Evolutionary conservation across 2,888 invertebrate species (phyloP), one percentile per base, ranked within the genome.

Genomic region (Hermaeophaga mercurialis): DNA sequence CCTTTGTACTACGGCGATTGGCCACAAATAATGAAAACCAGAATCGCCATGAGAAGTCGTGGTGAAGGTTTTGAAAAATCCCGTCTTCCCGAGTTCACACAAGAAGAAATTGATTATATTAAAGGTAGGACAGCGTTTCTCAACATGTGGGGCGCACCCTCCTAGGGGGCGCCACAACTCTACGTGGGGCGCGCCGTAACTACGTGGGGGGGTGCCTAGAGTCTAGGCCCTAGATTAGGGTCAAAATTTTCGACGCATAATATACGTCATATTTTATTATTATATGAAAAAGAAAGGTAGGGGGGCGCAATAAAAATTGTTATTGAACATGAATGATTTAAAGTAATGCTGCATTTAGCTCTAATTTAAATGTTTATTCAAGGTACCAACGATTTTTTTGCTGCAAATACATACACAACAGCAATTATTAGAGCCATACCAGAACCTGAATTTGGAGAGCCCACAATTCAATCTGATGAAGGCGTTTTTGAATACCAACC

Each of bases 321-420:
- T n/a, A n/a, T n/a, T n/a, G n/a, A n/a, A n/a, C n/a, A n/a, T n/a
- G n/a, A n/a, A n/a, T n/a, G n/a, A n/a, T n/a, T n/a, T n/a, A n/a
- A n/a, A n/a, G n/a, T n/a, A n/a, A n/a, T n/a, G n/a, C n/a, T n/a
- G n/a, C n/a, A n/a, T n/a, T n/a, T n/a, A n/a, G n/a, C n/a, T n/a
- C n/a, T n/a, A n/a, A n/a, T 22, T 22, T 22, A 5, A 22, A 22
- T 7, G 22, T 22, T 22, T 22, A 7, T 31, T 11, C 12, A 8
- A 36, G 36, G 36, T 0, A 84, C 89, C 0, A 80, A 80, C 1
- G 91, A 92, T 71, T 89, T 87, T 74, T 79, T 91, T 48, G 89
- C 89, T 0, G 72, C 91, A 7, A 91, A 91, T 71, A 83, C 86
- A 53, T 92, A 92, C 70, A 86, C 89, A 0, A 52, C 50, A 8